Evolutionary conservation across 2,113 vertebrate genomes (phyloP).

Genomic region (Phoenicopterus ruber): DNA sequence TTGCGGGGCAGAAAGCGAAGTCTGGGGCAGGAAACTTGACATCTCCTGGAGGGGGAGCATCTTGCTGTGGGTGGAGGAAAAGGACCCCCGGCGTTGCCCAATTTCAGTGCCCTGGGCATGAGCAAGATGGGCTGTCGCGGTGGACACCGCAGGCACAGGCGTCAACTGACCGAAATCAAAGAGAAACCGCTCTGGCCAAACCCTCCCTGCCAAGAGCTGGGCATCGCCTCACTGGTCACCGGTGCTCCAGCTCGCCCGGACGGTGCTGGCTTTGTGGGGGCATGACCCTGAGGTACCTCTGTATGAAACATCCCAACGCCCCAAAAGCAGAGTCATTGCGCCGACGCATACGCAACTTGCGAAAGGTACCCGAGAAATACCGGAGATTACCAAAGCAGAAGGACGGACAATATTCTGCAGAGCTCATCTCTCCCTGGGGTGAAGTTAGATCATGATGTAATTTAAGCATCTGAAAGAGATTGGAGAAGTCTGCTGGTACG

Average conservation of each 20-base stretch:
- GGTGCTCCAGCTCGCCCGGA: fast-evolving
- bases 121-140: fast-evolving
- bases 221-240: neutral
- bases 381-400: neutral
- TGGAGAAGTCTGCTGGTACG: constrained; percentile 17
- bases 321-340: neutral
- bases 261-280: neutral
- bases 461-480: constrained; percentile 31
- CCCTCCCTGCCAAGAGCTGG: neutral
- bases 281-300: neutral
- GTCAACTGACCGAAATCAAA: neutral
- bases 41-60: neutral
- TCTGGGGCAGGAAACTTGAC: neutral
- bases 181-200: neutral
- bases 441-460: constrained; percentile 36
- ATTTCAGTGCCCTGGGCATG: neutral
- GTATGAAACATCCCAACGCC: fast-evolving
- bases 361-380: neutral
- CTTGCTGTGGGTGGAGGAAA: neutral
- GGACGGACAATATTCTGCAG: neutral
- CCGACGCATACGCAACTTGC: neutral
- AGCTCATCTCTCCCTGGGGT: neutral
- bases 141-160: neutral
- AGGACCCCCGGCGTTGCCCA: neutral
- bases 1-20: neutral